Evolutionary conservation across 2,888 invertebrate species (phyloP).

Genomic region (Pristionchus mayeri): DNA sequence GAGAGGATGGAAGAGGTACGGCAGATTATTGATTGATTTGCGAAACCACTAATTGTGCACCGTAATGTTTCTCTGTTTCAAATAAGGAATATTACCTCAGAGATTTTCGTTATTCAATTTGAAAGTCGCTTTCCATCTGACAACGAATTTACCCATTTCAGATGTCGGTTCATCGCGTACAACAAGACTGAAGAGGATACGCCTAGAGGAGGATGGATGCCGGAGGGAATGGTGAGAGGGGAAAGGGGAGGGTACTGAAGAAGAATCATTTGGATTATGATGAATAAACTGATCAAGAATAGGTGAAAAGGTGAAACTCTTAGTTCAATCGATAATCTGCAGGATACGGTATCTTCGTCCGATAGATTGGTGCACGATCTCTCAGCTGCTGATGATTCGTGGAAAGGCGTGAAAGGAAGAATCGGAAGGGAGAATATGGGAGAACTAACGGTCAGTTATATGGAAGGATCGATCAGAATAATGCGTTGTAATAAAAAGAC

Average conservation of each 20-base stretch:
- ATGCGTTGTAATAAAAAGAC: too few relatives aligned
- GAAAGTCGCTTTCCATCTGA: not conserved
- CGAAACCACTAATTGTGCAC: not conserved
- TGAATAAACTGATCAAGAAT: not conserved
- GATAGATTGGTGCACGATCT: too few relatives aligned
- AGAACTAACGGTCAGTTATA: too few relatives aligned
- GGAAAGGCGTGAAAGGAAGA: too few relatives aligned
- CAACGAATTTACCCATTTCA: not conserved
- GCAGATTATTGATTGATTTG: not conserved
- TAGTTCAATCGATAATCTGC: too few relatives aligned
- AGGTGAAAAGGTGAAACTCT: too few relatives aligned
- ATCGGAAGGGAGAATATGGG: too few relatives aligned
- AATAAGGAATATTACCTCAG: not conserved
- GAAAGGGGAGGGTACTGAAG: not conserved
- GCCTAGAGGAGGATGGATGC: constrained; percentile 36
- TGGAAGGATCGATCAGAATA: too few relatives aligned
- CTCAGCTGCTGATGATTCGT: too few relatives aligned
- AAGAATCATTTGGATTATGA: not conserved
- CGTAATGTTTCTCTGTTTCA: not conserved
- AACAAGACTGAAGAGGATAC: constrained; percentile 39
- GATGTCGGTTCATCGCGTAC: constrained; percentile 47
- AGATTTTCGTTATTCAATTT: not conserved
- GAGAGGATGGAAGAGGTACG: constrained; percentile 39
- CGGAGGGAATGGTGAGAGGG: not conserved
- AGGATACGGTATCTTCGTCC: too few relatives aligned